phyloP scores from a whole-genome alignment of 30 jellyfish, hydroid and myxozoan species.

The Pseudorhiza aurosa region DNA sequence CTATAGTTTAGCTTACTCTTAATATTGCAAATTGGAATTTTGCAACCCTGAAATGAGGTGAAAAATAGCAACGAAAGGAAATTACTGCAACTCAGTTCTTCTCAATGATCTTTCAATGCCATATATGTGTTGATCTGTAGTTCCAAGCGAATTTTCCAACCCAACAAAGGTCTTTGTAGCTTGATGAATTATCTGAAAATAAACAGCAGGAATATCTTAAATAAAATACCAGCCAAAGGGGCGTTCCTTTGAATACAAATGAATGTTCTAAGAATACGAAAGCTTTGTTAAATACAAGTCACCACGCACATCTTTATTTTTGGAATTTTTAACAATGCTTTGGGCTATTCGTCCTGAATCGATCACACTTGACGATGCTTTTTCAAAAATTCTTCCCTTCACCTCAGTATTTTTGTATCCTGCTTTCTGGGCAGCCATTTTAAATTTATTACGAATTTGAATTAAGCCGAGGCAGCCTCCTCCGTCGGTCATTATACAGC shows the following conservation, averaged over 20 bases:
- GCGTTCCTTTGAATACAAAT: too few relatives aligned
- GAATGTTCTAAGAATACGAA: too few relatives aligned
- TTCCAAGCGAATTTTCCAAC: constrained; percentile 29
- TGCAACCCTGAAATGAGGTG: too few relatives aligned
- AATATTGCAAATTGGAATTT: too few relatives aligned
- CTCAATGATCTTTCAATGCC: background rate
- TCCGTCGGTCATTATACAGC: too few relatives aligned
- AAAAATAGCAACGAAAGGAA: too few relatives aligned
- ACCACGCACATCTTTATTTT: constrained; percentile 41
- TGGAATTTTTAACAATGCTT: constrained; percentile 53
- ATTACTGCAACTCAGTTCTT: constrained; percentile 21
- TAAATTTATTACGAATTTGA: background rate
- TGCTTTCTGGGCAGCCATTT: constrained; percentile 44
- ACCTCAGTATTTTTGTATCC: constrained; percentile 53
- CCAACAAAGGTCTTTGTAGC: constrained; percentile 45
- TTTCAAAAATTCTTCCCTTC: constrained; percentile 32
- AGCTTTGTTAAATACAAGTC: too few relatives aligned
- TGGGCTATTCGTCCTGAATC: constrained; percentile 55
- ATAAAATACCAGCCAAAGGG: background rate
- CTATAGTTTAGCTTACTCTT: too few relatives aligned
- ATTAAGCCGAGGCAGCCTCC: too few relatives aligned
- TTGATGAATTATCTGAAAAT: constrained; percentile 51
- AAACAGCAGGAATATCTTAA: background rate
- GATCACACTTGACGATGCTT: constrained; percentile 16
- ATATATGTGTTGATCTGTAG: constrained; percentile 3